These are phyloP conservation scores for Propithecus deckenii DNA, from an alignment of 2,797 vertebrate genomes.

Conservation along the genomic window DNA sequence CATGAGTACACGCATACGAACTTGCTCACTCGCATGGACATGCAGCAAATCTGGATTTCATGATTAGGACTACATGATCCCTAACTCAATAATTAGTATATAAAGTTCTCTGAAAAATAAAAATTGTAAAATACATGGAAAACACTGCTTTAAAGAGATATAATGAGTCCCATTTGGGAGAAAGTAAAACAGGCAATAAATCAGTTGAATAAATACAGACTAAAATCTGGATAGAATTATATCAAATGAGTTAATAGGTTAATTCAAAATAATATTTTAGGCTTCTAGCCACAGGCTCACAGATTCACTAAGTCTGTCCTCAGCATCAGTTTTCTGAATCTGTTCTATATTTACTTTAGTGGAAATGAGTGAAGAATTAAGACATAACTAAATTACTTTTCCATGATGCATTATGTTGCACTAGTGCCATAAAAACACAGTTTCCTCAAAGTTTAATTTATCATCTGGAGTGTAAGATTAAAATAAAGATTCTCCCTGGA, in stretches of 20 bases:
- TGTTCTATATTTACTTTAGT: conserved; percentile 80
- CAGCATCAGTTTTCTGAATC: conserved; percentile 72
- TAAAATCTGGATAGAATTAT: conserved; percentile 81
- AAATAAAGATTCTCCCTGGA: conserved; percentile 65
- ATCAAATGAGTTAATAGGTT: conserved; percentile 82
- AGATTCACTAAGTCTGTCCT: conserved; percentile 68
- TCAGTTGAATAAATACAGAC: conserved; percentile 77
- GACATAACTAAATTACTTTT: conserved; percentile 75
- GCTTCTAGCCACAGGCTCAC: conserved; percentile 73
- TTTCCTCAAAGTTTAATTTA: conserved; percentile 72
- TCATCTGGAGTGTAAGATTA: conserved; percentile 68
- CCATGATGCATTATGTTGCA: conserved; percentile 63
- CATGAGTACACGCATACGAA: background rate
- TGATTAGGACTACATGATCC: conserved; percentile 26
- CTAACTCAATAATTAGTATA: conserved; percentile 54
- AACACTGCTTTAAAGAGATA: conserved; percentile 62
- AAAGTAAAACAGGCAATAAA: conserved; percentile 80
- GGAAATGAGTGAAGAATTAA: conserved; percentile 78
- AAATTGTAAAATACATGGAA: conserved; percentile 57
- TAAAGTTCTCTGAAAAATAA: conserved; percentile 55
- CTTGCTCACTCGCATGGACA: background rate
- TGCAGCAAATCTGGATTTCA: background rate
- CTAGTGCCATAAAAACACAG: conserved; percentile 60
- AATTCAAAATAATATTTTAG: conserved; percentile 83
- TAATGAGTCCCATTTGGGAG: conserved; percentile 75